Evolutionary conservation across 2,797 vertebrate genomes (phyloP), one percentile per base, ranked within the genome.

Genomic region (Potorous gilbertii): DNA sequence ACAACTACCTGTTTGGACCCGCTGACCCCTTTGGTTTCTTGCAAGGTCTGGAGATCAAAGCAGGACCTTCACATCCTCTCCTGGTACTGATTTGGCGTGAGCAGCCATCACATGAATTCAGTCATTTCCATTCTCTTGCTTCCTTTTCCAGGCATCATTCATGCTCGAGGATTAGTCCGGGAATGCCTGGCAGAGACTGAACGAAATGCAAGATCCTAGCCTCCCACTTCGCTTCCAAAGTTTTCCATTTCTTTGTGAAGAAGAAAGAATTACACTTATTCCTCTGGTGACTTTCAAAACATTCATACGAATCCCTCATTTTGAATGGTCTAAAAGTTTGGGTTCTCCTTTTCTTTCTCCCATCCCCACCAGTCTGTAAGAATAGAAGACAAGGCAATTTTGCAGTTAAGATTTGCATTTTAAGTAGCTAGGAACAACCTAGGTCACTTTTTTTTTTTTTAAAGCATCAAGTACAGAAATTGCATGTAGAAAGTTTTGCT

Each of bases 101-200:
- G 24, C 31, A 9, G 18, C 14, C 8, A 56, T 96, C 91, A 93
- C 94, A 92, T 55, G 96, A 95, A 54, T 12, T 11, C 56, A 94
- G 6, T 94, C 66, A 96, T 46, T 55, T 89, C 21, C 50, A 92
- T 28, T 31, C 13, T 9, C 1, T 90, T 87, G 55, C 40, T 94
- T 97, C 97, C 40, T 98, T 96, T 98, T 96, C 13, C 97, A 99
- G 99, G 99, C 93, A 99, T 99, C 94, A 99, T 99, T 97, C 99
- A 99, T 0, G 99, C 99, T 6, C 98, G 99, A 98, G 99, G 99
- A 74, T 98, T 99, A 98, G 99, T 99, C 93, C 99, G 99, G n/a
- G 99, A 99, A 94, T 99, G 99, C 98, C 98, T 99, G 99, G 99
- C 99, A 0, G 99, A 99, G 98, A 99, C 99, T 55, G 99, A 99